phyloP scores from a whole-genome alignment of 2,113 vertebrate genomes.

The Gavia stellata region DNA sequence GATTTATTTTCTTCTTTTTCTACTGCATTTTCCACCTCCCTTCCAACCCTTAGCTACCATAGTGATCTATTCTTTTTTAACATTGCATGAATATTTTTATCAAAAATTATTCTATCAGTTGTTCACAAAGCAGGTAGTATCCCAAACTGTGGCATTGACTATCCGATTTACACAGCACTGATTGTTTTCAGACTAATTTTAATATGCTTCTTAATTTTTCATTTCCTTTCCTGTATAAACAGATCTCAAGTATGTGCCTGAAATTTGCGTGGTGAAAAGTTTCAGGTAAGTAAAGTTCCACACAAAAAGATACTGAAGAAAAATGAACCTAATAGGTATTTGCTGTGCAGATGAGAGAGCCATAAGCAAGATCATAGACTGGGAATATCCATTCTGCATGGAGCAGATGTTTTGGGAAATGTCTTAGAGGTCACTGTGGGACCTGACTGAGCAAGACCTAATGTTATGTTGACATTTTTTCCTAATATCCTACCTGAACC shows the following conservation, averaged over 20 bases:
- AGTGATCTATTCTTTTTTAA: neutral
- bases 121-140: neutral
- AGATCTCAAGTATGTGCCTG: neutral
- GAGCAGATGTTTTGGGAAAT: neutral
- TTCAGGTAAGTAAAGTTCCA: neutral
- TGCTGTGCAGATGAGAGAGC: neutral
- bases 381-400: neutral
- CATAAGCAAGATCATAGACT: accelerated
- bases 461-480: neutral
- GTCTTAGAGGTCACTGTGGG: neutral
- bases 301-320: neutral
- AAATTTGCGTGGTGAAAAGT: neutral
- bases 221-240: neutral
- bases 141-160: neutral
- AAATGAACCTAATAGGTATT: neutral
- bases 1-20: neutral
- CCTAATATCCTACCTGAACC: neutral
- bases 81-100: neutral
- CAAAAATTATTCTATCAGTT: neutral
- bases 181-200: neutral
- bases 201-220: neutral
- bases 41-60: neutral
- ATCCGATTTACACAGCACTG: neutral
- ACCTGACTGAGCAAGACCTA: neutral
- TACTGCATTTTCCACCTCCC: neutral